Evolutionary conservation across 2,888 invertebrate genomes (phyloP).

Genomic region (Smittia sp.): DNA sequence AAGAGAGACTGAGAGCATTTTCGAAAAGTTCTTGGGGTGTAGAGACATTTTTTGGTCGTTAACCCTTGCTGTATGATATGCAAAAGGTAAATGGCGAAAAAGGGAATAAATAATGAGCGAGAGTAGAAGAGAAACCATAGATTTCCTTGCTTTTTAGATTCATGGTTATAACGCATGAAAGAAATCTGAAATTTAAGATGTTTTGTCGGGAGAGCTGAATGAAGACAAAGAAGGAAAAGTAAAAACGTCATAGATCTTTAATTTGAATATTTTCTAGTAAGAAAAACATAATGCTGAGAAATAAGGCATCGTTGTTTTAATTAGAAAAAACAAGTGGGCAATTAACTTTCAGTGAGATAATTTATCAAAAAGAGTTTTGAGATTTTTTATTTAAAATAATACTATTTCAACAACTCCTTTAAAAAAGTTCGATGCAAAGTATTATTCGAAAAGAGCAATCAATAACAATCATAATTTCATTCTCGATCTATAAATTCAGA

Average conservation of each 20-base stretch:
- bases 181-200: slow-evolving; percentile 7
- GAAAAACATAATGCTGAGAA: no score
- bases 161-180: neutral
- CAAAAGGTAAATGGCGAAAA: slow-evolving; percentile 34
- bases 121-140: slow-evolving; percentile 27
- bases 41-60: slow-evolving; percentile 30
- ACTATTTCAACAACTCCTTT: no score
- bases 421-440: no score
- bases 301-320: no score
- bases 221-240: neutral
- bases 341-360: no score
- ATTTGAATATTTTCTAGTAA: no score
- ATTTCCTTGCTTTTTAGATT: slow-evolving; percentile 17
- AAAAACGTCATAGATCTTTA: neutral
- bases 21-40: slow-evolving; percentile 27
- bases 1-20: slow-evolving; percentile 6
- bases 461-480: no score
- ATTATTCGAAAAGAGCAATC: no score
- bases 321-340: no score
- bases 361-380: no score
- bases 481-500: no score
- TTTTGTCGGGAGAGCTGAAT: neutral
- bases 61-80: slow-evolving; percentile 23
- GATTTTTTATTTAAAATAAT: no score
- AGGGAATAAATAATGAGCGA: neutral